These are phyloP conservation scores for Festucalex cinctus DNA, from an alignment of 2,113 vertebrate species.

Conservation along the genomic window DNA sequence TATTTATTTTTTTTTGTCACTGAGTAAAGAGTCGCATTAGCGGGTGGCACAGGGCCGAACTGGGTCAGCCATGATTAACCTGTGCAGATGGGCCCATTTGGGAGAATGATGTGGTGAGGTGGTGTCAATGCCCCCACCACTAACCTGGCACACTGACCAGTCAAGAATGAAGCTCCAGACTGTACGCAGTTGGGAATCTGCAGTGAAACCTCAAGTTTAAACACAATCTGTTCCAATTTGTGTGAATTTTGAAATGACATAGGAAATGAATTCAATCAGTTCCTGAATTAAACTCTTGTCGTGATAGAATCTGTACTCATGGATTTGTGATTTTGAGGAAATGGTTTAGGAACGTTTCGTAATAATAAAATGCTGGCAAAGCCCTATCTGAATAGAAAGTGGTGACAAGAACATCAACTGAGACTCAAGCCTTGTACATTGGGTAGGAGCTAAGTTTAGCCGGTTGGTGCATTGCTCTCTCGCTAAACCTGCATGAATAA, in stretches of 20 bases:
- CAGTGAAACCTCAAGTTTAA: neutral
- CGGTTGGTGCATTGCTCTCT: too few relatives aligned
- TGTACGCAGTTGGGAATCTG: neutral
- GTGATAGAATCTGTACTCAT: too few relatives aligned
- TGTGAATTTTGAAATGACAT: neutral
- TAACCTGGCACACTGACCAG: conserved; percentile 41
- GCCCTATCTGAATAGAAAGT: too few relatives aligned
- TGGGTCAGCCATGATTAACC: conserved; percentile 66
- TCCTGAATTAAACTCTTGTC: too few relatives aligned
- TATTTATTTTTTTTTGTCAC: conserved; percentile 11
- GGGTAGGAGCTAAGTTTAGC: too few relatives aligned
- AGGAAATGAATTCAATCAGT: too few relatives aligned
- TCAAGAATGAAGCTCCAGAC: conserved; percentile 23
- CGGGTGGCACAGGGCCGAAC: conserved; percentile 50
- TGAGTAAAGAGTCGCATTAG: conserved; percentile 55
- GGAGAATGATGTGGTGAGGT: conserved; percentile 26
- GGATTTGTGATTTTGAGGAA: too few relatives aligned
- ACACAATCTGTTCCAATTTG: neutral
- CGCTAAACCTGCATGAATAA: too few relatives aligned
- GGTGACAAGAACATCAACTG: too few relatives aligned
- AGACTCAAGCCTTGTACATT: too few relatives aligned
- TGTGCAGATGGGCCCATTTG: conserved; percentile 67
- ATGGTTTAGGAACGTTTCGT: too few relatives aligned
- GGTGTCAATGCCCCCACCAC: conserved; percentile 26
- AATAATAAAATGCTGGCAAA: too few relatives aligned